A percentile compares a stretch with the other conserved stretches of the same genome.
Conservation (phyloP, 2,797 vertebrate species). For the Coregonus sp. region DNA sequence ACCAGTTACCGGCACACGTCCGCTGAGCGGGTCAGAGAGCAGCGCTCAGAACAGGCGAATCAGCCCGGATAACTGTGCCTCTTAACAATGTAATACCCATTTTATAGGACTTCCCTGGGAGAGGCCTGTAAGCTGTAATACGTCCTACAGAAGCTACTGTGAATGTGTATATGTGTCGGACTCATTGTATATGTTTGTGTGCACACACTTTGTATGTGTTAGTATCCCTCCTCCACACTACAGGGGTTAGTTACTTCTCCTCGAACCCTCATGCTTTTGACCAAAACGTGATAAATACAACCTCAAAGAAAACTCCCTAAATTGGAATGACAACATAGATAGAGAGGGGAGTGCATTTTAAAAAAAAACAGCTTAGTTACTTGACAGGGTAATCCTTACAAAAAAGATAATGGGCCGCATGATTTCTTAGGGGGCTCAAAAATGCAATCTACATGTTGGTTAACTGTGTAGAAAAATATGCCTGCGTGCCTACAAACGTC, state of each 20-base stretch:
- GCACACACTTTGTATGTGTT: too few species aligned
- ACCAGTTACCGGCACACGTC: neutral
- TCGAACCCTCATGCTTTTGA: neutral
- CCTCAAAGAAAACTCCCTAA: neutral
- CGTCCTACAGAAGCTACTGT: conserved; percentile 34
- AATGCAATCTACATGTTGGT: neutral
- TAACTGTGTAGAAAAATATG: neutral
- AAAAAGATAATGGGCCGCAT: neutral
- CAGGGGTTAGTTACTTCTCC: neutral
- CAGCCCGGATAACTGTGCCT: conserved; percentile 31
- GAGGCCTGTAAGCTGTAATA: conserved; percentile 44
- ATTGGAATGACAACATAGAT: neutral
- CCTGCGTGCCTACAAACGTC: neutral
- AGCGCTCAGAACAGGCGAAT: neutral
- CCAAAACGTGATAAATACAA: neutral
- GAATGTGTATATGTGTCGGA: neutral
- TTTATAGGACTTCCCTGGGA: conserved; percentile 47
- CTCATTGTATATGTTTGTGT: too few species aligned
- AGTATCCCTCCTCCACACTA: neutral
- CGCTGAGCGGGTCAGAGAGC: neutral
- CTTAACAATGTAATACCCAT: conserved; percentile 41
- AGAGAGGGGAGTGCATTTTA: neutral
- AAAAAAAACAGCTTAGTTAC: neutral
- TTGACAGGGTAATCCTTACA: neutral
- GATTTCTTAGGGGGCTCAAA: neutral